These are phyloP conservation scores for Xiphorhynchus erythropygius DNA, from an alignment of 2,797 vertebrate genomes.

Conservation along the genomic window DNA sequence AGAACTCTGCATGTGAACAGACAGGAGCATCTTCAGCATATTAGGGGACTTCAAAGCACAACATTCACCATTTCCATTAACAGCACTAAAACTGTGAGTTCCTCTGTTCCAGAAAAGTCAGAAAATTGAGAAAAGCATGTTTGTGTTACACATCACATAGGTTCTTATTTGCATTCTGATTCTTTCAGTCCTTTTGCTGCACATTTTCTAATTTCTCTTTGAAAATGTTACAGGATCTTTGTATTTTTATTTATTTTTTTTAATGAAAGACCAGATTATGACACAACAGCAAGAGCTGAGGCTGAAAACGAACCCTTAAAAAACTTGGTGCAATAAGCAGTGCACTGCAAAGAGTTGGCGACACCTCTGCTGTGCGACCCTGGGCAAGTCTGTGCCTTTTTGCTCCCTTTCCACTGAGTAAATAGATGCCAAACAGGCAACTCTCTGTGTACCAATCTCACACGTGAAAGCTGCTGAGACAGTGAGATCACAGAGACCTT, in stretches of 20 bases:
- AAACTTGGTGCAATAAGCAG: not conserved
- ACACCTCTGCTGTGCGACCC: not conserved
- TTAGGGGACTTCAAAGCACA: not conserved
- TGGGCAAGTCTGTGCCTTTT: slow-evolving; percentile 1
- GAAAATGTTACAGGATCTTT: not conserved
- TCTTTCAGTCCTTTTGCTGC: not conserved
- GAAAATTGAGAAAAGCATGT: not conserved
- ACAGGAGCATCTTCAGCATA: slow-evolving; percentile 12
- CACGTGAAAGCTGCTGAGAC: slow-evolving; percentile 45
- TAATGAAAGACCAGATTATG: not conserved
- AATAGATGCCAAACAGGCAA: slow-evolving; percentile 18
- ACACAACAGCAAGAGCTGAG: not conserved
- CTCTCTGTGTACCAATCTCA: slow-evolving; percentile 11
- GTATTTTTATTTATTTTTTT: not conserved
- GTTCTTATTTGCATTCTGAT: not conserved
- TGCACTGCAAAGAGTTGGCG: not conserved
- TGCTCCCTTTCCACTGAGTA: slow-evolving; percentile 15
- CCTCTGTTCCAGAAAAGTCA: not conserved
- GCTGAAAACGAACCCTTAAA: not conserved
- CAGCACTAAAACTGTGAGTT: not conserved
- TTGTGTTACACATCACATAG: not conserved
- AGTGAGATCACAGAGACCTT: slow-evolving; percentile 56
- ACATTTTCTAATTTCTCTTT: slow-evolving; percentile 10
- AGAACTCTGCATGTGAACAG: not conserved
- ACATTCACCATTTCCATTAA: not conserved